A percentile compares a stretch with the other conserved stretches of the same genome.
Conservation (phyloP, 1,140 invertebrate genomes). For the Drosophila pandora region DNA sequence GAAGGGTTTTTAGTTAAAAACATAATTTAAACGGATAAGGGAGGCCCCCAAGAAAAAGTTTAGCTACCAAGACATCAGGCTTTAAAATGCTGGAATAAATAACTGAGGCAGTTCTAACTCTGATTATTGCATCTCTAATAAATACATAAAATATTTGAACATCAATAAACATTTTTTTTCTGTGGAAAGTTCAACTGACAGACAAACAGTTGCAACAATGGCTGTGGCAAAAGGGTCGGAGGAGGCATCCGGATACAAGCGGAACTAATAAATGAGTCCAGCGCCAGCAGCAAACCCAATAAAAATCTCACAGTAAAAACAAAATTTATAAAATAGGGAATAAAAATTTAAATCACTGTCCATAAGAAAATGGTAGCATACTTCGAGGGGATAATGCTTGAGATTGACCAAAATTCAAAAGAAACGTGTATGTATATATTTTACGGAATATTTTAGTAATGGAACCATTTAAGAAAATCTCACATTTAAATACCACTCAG, state of each 20-base stretch:
- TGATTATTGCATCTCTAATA: too few species aligned
- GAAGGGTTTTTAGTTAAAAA: neutral
- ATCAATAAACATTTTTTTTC: slow-evolving; percentile 5
- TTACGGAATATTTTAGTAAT: too few species aligned
- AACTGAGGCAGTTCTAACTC: too few species aligned
- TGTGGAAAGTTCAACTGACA: slow-evolving; percentile 52
- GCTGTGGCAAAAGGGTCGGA: neutral
- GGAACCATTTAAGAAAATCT: too few species aligned
- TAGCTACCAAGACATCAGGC: too few species aligned
- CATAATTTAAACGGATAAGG: neutral
- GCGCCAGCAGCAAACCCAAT: slow-evolving; percentile 66
- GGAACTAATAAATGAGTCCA: slow-evolving; percentile 80
- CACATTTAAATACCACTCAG: neutral
- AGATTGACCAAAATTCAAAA: too few species aligned
- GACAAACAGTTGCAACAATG: slow-evolving; percentile 76
- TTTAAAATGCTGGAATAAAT: too few species aligned
- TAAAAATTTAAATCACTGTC: slow-evolving; percentile 52
- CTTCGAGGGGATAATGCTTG: neutral
- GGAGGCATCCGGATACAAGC: slow-evolving; percentile 27
- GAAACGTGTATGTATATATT: too few species aligned
- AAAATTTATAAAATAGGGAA: slow-evolving; percentile 11
- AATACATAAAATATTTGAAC: too few species aligned
- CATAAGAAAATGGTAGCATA: slow-evolving; percentile 14
- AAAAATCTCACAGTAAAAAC: slow-evolving; percentile 48
- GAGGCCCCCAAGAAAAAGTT: neutral